phyloP scores from a whole-genome alignment of 1,140 invertebrate species.

The Rhizoglyphus robini region DNA sequence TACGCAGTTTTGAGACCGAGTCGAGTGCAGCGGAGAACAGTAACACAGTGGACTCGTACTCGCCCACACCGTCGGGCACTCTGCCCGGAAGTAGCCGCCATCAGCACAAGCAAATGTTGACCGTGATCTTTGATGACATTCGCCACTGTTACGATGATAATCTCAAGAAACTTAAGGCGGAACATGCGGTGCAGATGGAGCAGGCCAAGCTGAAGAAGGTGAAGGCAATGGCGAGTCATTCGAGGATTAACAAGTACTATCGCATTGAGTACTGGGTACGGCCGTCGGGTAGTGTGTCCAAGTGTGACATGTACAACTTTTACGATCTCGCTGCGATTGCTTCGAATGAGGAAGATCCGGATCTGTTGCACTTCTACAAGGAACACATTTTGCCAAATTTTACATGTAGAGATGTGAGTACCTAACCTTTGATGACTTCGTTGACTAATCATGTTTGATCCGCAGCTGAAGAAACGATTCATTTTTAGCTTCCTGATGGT shows the following conservation, averaged over 20 bases:
- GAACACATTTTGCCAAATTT: not conserved
- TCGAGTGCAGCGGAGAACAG: constrained; percentile 38
- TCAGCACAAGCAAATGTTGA: not conserved
- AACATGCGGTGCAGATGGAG: not conserved
- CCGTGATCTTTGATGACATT: constrained; percentile 6
- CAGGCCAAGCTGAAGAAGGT: not conserved
- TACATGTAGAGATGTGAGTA: not conserved
- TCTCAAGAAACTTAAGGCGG: not conserved
- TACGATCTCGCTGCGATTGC: not conserved
- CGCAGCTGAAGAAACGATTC: constrained; percentile 2
- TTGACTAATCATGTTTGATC: not conserved
- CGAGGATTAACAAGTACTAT: not conserved
- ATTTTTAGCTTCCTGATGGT: constrained; percentile 5
- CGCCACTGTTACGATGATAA: not conserved
- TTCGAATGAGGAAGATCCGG: not conserved
- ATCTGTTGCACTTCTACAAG: not conserved
- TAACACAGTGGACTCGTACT: not conserved
- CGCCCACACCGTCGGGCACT: not conserved
- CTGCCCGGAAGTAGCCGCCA: not conserved
- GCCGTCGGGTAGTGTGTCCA: not conserved
- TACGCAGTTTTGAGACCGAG: constrained; percentile 57
- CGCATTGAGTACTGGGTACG: constrained; percentile 13
- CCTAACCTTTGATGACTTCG: not conserved
- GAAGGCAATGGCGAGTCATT: not conserved
- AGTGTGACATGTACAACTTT: constrained; percentile 15